Percentiles rank a stretch among this genome's conserved stretches.
Conservation (phyloP, 30 jellyfish, hydroid and myxozoan genomes). For the Catostylus mosaicus region DNA sequence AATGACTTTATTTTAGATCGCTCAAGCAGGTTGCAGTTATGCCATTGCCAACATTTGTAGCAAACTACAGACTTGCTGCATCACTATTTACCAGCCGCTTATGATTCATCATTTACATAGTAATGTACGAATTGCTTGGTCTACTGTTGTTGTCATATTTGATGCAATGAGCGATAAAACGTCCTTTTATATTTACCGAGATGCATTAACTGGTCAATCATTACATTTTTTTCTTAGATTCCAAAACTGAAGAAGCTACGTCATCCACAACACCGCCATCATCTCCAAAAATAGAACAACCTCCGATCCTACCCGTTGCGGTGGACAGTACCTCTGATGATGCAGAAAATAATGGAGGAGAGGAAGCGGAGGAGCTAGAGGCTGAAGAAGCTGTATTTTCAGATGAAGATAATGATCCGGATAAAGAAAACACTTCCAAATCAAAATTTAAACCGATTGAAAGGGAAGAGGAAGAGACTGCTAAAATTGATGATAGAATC, state of each 20-base stretch:
- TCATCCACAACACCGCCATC: constrained; percentile 67
- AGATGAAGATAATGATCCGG: constrained; percentile 84
- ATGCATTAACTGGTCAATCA: too few species aligned
- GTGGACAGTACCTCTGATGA: constrained; percentile 36
- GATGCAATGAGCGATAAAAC: too few species aligned
- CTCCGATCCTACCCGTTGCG: constrained; percentile 33
- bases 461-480: constrained; percentile 67
- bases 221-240: constrained; percentile 7
- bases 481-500: constrained; percentile 57
- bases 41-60: too few species aligned
- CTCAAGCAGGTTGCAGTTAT: too few species aligned
- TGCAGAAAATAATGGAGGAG: constrained; percentile 30
- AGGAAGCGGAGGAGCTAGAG: constrained; percentile 57
- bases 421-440: constrained; percentile 57
- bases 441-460: constrained; percentile 68
- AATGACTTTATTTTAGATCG: too few species aligned
- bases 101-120: too few species aligned
- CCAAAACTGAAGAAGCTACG: constrained; percentile 72
- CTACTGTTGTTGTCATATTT: too few species aligned
- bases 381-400: constrained; percentile 97
- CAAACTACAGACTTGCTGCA: too few species aligned
- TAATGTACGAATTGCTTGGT: too few species aligned
- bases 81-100: too few species aligned
- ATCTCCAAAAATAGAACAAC: constrained; percentile 80
- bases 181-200: too few species aligned